phyloP scores from a whole-genome alignment of 2,113 vertebrate genomes.

The Alouatta palliata region DNA sequence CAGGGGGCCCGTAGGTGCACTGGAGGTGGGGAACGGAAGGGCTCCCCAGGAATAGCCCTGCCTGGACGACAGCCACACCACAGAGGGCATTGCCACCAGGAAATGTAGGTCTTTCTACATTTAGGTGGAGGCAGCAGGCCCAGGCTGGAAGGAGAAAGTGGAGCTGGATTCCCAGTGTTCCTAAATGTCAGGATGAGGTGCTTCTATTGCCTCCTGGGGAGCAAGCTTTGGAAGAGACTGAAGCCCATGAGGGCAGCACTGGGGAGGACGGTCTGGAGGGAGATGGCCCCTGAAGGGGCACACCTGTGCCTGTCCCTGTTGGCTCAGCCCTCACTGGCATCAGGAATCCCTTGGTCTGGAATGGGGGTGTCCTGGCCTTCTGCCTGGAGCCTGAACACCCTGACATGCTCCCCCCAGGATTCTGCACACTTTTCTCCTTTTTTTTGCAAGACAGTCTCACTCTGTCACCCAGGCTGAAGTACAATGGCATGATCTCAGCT shows the following conservation, averaged over 20 bases:
- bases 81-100: too few species aligned
- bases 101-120: neutral
- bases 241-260: neutral
- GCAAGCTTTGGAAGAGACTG: neutral
- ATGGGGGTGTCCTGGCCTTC: neutral
- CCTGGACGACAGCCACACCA: neutral
- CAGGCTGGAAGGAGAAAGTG: neutral
- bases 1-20: too few species aligned
- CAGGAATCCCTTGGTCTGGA: neutral
- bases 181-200: neutral
- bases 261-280: neutral
- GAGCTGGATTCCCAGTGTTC: neutral
- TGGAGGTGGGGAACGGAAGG: too few species aligned
- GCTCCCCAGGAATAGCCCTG: neutral
- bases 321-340: too few species aligned
- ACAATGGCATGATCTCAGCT: too few species aligned
- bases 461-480: too few species aligned
- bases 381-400: neutral
- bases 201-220: neutral
- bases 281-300: neutral
- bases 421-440: neutral
- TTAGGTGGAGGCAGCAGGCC: neutral
- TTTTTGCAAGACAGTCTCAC: too few species aligned
- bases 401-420: neutral
- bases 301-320: too few species aligned